Evolutionary conservation across 23 tunicate genomes (phyloP), one percentile per base, ranked within the genome.

Genomic region (Botrylloides violaceus): DNA sequence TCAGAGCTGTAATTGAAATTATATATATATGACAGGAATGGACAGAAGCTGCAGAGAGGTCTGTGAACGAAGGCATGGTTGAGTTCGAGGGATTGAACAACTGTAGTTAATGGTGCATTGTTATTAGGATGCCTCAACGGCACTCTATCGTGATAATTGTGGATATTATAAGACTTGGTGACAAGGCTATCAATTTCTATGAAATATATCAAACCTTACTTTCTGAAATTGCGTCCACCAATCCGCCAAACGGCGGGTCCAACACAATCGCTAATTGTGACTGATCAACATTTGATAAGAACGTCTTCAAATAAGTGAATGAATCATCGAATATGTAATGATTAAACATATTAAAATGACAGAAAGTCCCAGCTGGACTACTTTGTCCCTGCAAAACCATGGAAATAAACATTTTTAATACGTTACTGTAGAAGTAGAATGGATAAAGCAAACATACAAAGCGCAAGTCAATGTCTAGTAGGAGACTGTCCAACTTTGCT

Each of bases 211-310:
- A n/a, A n/a, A n/a, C n/a, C 58, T 20, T 43, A 68, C 74, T 68
- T 19, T 68, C 58, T 19, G 74, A 6, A 34, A 68, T 38, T n/a
- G 74, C 74, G 36, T 86, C 86, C 4, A 88, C 84, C 47, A 88
- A 66, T 34, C 96, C 96, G 31, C 96, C 96, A 43, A 88, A 88
- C 3, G 96, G 96, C 15, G 96, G 96, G 49, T 88, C 96, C 50
- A 79, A 43, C 59, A 88, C 88, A 29, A 88, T 32, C 31, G 68
- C 75, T 1, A 77, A 3, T 29, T 81, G 64, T 24, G 27, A 61
- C 23, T 24, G 22, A 28, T 66, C 32, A n/a, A 29, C 29, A 36
- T 22, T 9, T 29, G 65, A 71, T 4, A 88, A 3, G 77, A 83
- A 88, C 0, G 30, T 32, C 5, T 65, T 12, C 0, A 82, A 70